A percentile compares a stretch with the other conserved stretches of the same genome.
phyloP scores from a whole-genome alignment of 1,140 invertebrate species.

The Platyura marginata region DNA sequence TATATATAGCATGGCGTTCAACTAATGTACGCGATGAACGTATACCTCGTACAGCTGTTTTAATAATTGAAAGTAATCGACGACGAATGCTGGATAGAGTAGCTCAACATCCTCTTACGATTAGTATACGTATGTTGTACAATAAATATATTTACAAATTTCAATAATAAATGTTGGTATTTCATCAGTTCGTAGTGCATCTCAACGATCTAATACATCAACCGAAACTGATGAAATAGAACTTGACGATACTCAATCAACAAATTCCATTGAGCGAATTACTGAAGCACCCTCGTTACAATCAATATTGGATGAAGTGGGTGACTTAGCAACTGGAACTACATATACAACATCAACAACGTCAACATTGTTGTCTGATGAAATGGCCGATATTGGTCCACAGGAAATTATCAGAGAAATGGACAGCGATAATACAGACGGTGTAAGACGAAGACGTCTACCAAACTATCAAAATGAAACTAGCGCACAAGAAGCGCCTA shows the following conservation, averaged over 20 bases:
- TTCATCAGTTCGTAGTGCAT: not conserved
- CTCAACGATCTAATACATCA: not conserved
- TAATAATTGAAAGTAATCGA: conserved; percentile 2
- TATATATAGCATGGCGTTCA: conserved; percentile 51
- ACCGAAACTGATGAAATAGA: not conserved
- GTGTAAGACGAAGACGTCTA: conserved; percentile 1
- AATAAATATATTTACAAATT: not conserved
- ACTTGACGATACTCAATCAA: too few species aligned
- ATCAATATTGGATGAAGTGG: conserved; percentile 3
- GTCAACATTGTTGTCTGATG: too few species aligned
- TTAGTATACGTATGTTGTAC: not conserved
- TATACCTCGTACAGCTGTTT: conserved; percentile 11
- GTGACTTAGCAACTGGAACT: not conserved
- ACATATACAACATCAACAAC: not conserved
- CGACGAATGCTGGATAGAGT: not conserved
- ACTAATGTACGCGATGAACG: conserved; percentile 31
- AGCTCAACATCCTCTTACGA: not conserved
- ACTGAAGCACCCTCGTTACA: conserved; percentile 1
- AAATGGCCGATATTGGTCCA: not conserved
- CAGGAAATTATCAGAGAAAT: conserved; percentile 3
- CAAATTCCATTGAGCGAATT: too few species aligned
- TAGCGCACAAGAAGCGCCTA: not conserved
- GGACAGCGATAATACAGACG: conserved; percentile 1
- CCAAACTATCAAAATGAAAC: not conserved
- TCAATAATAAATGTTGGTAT: not conserved